A percentile compares a stretch with the other conserved stretches of the same genome.
phyloP scores from a whole-genome alignment of 2,888 invertebrate species.

The Eupithecia subfuscata region DNA sequence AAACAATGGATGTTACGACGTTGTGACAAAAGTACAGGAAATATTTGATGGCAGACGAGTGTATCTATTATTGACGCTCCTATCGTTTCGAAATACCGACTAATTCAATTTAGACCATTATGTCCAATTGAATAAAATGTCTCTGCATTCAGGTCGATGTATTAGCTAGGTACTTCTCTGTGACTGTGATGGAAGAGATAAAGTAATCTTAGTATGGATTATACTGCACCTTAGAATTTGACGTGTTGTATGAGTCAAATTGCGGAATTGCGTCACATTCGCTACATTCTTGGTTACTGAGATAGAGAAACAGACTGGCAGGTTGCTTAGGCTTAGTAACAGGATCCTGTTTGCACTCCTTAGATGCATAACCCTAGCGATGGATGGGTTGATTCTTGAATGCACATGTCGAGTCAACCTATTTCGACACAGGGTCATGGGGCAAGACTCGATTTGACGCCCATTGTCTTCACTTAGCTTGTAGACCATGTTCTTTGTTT shows the following conservation, averaged over 20 bases:
- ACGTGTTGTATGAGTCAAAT: slow-evolving; percentile 4
- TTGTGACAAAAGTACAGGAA: not conserved
- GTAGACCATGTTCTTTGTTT: not conserved
- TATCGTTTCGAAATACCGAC: slow-evolving; percentile 15
- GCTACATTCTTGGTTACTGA: not conserved
- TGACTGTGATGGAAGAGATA: slow-evolving; percentile 1
- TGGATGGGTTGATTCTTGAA: not conserved
- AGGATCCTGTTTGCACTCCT: not conserved
- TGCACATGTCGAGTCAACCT: not conserved
- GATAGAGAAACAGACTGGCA: not conserved
- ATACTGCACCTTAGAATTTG: slow-evolving; percentile 2
- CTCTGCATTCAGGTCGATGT: slow-evolving; percentile 1
- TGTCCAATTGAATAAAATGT: slow-evolving; percentile 21
- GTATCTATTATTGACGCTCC: not conserved
- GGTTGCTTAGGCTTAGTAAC: not conserved
- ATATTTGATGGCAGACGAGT: not conserved
- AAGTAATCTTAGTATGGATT: not conserved
- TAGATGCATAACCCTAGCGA: not conserved
- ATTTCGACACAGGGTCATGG: not conserved
- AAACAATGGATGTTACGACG: not conserved
- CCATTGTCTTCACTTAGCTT: not conserved
- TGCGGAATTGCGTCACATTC: not conserved
- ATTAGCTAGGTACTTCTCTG: not conserved
- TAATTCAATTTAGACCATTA: slow-evolving; percentile 21
- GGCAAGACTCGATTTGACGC: not conserved